Base-by-base conservation (phyloP, 1,140 invertebrate genomes). In the Drosophila funebris region DNA sequence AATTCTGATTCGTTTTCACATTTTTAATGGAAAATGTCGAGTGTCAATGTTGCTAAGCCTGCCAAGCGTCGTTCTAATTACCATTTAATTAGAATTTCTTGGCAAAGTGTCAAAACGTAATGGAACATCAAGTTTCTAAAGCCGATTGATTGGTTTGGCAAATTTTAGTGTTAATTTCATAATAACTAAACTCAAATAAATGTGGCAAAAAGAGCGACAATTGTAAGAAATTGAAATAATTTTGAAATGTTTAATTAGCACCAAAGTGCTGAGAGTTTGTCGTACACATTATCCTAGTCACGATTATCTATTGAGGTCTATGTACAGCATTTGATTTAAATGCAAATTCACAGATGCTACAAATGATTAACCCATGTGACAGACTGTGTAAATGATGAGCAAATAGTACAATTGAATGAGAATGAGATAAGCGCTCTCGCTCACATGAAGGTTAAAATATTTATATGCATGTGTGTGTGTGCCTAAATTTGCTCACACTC, bases 291-390 rank as follows among this genome's bases (percentile, higher is more conserved):
- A 58, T 44, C 43, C 57, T 46, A 44, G 27, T 58, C 56, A 58
- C 56, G 24, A 44, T 44, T 58, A 58, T 20, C 41, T 46, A 33
- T 46, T 31, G n/a, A 11, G 29, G 18, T 33, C 13, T 22, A 29
- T n/a, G n/a, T 22, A 29, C 13, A n/a, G 16, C n/a, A 3, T 29
- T 16, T 31, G 4, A 50, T 66, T 60, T 29, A 67, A 22, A 68
- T 36, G 24, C 48, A 67, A 36, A 61, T 48, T 36, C 14, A 29
- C 9, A 20, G 14, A 20, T 67, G 43, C 52, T 53, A 16, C 27
- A 39, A 52, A 18, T 69, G 67, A 70, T 62, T 69, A 70, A 70
- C 37, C 58, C 67, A 63, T 70, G 67, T 63, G 67, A 70, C 39
- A 54, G 41, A 56, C 22, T 63, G 44, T 66, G 61, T 39, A 66